Conservation (phyloP, 2,888 invertebrate species). For the Lycophotia porphyrea region DNA sequence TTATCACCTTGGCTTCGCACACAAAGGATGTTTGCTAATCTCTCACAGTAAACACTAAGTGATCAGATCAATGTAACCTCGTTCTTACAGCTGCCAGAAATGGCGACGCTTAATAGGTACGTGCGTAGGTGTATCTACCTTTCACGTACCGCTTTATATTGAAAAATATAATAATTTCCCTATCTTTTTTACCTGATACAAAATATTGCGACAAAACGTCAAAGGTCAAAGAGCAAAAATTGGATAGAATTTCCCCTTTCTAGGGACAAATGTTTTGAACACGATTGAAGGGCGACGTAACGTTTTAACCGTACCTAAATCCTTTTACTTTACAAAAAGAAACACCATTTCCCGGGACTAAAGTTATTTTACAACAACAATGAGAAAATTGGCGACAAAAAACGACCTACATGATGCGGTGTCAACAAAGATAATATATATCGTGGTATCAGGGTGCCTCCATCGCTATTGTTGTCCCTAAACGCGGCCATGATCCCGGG, state of each 20-base stretch:
- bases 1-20: conserved; percentile 71
- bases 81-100: conserved; percentile 63
- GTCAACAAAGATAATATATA: conserved; percentile 88
- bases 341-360: conserved; percentile 71
- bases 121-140: background rate
- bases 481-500: conserved; percentile 85
- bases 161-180: conserved; percentile 32
- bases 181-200: conserved; percentile 29
- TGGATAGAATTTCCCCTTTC: conserved; percentile 35
- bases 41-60: conserved; percentile 78
- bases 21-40: conserved; percentile 82
- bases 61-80: conserved; percentile 77
- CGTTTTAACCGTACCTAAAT: conserved; percentile 58
- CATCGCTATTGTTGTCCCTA: conserved; percentile 86
- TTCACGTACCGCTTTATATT: conserved; percentile 27
- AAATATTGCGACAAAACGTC: conserved; percentile 28
- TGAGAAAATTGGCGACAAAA: conserved; percentile 85
- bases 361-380: conserved; percentile 83
- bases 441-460: conserved; percentile 85
- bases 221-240: conserved; percentile 54
- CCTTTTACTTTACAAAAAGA: conserved; percentile 67
- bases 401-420: conserved; percentile 87
- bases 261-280: conserved; percentile 45
- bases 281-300: conserved; percentile 47
- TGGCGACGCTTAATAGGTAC: conserved; percentile 35